Conservation (phyloP, 2,888 invertebrate genomes). For the Leptinotarsa tumamoca region DNA sequence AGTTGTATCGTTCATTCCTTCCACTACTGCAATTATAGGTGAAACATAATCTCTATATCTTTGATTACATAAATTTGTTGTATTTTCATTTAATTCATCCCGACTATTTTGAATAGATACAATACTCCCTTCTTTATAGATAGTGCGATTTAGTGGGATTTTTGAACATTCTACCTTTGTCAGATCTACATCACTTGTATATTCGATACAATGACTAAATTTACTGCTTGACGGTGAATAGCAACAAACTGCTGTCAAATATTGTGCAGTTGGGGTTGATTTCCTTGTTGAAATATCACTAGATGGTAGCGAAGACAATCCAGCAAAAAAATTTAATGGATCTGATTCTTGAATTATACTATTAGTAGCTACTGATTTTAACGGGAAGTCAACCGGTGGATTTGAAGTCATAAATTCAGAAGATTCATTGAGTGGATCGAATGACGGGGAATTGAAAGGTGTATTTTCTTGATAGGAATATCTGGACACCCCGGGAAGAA, state of each 20-base stretch:
- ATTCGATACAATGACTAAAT: not conserved
- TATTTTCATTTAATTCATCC: not conserved
- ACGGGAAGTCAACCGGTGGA: not conserved
- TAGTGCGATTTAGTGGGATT: not conserved
- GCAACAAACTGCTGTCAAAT: not conserved
- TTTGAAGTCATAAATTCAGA: not conserved
- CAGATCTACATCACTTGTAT: not conserved
- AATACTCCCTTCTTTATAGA: not conserved
- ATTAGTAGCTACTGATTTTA: not conserved
- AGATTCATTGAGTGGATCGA: not conserved
- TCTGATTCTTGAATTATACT: too few relatives aligned
- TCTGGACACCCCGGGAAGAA: not conserved
- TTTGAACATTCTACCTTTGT: not conserved
- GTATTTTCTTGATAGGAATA: not conserved
- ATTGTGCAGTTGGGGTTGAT: not conserved
- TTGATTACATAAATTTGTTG: not conserved
- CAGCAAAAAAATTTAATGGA: too few relatives aligned
- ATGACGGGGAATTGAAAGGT: not conserved
- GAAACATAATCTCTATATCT: constrained; percentile 39
- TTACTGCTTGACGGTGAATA: not conserved
- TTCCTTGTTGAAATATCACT: not conserved
- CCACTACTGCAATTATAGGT: constrained; percentile 43
- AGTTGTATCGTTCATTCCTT: constrained; percentile 48
- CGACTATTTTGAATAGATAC: not conserved
- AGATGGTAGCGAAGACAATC: too few relatives aligned